Evolutionary conservation across 2,888 invertebrate genomes (phyloP).

Genomic region (Aelia acuminata): DNA sequence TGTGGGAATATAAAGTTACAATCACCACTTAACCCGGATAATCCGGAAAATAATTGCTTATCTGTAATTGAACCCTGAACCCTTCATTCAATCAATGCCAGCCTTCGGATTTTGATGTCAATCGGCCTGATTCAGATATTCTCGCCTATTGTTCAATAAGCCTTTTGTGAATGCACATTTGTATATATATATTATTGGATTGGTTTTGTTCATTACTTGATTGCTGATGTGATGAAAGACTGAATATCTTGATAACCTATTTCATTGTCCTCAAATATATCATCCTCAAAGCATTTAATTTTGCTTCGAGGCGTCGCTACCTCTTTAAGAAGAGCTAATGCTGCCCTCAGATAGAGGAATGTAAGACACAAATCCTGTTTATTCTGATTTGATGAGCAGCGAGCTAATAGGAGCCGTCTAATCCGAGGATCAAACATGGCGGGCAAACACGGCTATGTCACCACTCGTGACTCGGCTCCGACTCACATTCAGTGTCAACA

Average conservation of each 20-base stretch:
- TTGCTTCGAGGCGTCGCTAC: too few relatives aligned
- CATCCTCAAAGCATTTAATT: too few relatives aligned
- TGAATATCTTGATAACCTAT: too few relatives aligned
- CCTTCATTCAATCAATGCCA: neutral
- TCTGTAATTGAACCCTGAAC: neutral
- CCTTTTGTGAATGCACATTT: neutral
- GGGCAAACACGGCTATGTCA: neutral
- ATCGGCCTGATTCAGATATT: neutral
- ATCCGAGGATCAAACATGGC: constrained; percentile 33
- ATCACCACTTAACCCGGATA: neutral
- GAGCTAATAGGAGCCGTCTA: neutral
- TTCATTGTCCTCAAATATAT: too few relatives aligned
- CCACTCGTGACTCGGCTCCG: neutral
- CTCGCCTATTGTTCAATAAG: neutral
- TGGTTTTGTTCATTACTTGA: too few relatives aligned
- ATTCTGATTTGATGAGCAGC: neutral
- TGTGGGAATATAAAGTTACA: neutral
- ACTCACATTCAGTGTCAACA: constrained; percentile 15
- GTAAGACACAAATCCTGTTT: neutral
- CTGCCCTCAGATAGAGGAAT: neutral
- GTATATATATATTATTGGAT: neutral
- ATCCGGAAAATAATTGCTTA: constrained; percentile 33
- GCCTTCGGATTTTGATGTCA: neutral
- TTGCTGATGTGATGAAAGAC: too few relatives aligned
- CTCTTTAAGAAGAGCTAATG: too few relatives aligned